phyloP scores from a whole-genome alignment of 2,797 vertebrate genomes.

The Hippopotamyrus pictus region DNA sequence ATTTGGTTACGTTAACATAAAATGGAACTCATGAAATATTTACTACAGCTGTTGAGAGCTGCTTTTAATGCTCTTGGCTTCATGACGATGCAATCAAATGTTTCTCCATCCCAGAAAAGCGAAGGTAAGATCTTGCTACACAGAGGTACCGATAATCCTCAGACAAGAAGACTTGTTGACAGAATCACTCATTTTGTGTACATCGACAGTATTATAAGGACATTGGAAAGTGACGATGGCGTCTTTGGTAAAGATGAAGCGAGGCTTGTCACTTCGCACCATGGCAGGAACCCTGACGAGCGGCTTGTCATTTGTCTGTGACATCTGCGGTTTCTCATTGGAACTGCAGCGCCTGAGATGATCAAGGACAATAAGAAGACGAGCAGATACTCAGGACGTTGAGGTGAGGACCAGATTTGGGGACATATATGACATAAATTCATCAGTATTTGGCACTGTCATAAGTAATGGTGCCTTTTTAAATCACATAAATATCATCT shows the following conservation, averaged over 20 bases:
- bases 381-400: background rate
- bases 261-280: constrained; percentile 29
- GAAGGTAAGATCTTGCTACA: background rate
- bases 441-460: background rate
- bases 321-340: constrained; percentile 31
- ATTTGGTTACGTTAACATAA: background rate
- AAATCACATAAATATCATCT: background rate
- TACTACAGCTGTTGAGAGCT: background rate
- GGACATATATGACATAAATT: background rate
- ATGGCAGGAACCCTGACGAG: constrained; percentile 41
- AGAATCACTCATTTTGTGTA: constrained; percentile 29
- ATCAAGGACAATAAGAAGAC: background rate
- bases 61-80: too few relatives aligned
- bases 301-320: background rate
- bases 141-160: background rate
- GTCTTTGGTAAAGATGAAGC: constrained; percentile 40
- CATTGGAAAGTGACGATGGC: constrained; percentile 35
- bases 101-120: background rate
- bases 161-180: background rate
- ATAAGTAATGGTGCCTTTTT: background rate
- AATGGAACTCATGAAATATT: background rate
- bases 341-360: constrained; percentile 41
- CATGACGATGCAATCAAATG: background rate
- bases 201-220: constrained; percentile 49
- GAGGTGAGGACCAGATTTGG: background rate